Base-by-base conservation (phyloP, 2,797 vertebrate species). In the Artibeus jamaicensis region DNA sequence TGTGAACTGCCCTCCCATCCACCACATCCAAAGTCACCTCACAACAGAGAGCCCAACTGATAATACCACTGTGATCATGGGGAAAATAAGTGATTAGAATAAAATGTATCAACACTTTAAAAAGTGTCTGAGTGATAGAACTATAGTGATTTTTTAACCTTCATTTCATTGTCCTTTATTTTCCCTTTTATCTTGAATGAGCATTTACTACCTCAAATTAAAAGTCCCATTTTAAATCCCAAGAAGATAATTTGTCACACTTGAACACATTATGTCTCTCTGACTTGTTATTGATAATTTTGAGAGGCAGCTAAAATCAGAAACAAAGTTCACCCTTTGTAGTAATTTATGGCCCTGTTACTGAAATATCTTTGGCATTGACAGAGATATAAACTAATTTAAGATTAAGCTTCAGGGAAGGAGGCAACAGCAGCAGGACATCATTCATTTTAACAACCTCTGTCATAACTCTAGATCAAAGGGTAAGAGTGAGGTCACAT, bases 361-460 rank as follows among this genome's bases (percentile, higher is more conserved):
- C 71, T 89, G 76, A 90, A 97, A 97, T 95, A 93, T 88, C 83
- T 65, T 98, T 93, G 97, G n/a, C 53, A 93, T 39, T 93, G 93
- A 83, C 93, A 98, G 94, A 96, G 97, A 57, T 26, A 2, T 86
- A 97, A 98, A 96, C 78, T 96, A 98, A 97, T 93, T 96, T 97
- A 98, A 98, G 46, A 86, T 21, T 92, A 93, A 78, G 26, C 81
- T 97, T 91, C 53, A 48, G 94, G 97, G 86, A 96, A 42, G 53
- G 9, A 96, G 74, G 78, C 39, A 76, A 83, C 9, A 84, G 62
- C 84, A 53, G 74, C 79, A 97, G 81, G 34, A 83, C 65, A 97
- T 97, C 73, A 92, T 92, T 97, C 96, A 98, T 87, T 50, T 97
- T 97, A 97, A 93, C 95, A 92, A 96, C 32, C 77, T 91, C 62